Conservation (phyloP, 2,888 invertebrate species). For the Eumerus sabulonum region DNA sequence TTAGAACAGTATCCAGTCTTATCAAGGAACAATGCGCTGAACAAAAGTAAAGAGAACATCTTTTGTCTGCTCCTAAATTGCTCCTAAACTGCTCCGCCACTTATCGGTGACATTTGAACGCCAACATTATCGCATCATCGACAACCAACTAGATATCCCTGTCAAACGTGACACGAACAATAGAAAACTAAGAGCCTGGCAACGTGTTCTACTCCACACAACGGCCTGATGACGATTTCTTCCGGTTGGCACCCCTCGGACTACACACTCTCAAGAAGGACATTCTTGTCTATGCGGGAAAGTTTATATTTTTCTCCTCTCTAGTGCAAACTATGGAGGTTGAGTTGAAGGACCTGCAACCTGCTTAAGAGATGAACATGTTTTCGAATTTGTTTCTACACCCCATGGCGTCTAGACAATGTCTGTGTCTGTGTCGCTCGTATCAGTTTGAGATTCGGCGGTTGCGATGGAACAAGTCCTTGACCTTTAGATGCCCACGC, state of each 20-base stretch:
- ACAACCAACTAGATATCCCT: too few relatives aligned
- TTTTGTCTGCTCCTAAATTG: background rate
- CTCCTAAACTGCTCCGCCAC: too few relatives aligned
- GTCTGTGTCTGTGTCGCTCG: background rate
- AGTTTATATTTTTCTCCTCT: too few relatives aligned
- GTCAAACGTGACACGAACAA: constrained; percentile 63
- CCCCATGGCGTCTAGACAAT: constrained; percentile 43
- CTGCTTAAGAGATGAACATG: constrained; percentile 15
- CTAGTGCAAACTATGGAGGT: constrained; percentile 38
- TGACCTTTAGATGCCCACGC: constrained; percentile 55
- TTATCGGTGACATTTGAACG: too few relatives aligned
- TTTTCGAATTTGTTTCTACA: constrained; percentile 7
- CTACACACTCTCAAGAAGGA: constrained; percentile 8
- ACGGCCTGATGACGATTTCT: constrained; percentile 40
- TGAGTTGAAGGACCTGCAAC: constrained; percentile 59
- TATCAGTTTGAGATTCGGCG: constrained; percentile 16
- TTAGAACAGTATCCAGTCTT: too few relatives aligned
- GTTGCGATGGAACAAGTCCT: constrained; percentile 29
- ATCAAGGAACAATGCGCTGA: too few relatives aligned
- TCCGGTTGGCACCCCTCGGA: background rate
- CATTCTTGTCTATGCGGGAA: too few relatives aligned
- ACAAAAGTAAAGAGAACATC: too few relatives aligned
- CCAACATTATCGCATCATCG: too few relatives aligned
- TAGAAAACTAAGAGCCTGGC: constrained; percentile 18
- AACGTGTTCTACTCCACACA: constrained; percentile 41